A percentile compares a stretch with the other conserved stretches of the same genome.
These are phyloP conservation scores for Clostera curtula DNA, from an alignment of 2,888 invertebrate species.

Conservation along the genomic window DNA sequence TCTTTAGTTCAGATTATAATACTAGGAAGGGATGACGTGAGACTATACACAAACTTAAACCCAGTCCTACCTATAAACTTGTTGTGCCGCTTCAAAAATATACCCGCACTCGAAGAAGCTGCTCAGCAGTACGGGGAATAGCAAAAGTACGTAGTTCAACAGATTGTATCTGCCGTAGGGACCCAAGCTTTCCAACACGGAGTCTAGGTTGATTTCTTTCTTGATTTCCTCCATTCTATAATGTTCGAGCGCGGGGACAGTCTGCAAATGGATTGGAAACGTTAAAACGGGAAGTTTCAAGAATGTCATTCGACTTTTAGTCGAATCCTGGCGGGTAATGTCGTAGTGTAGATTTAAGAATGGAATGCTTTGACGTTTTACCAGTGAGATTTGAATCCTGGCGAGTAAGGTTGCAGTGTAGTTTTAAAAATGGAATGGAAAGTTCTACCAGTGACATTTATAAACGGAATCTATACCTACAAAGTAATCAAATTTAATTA, in stretches of 20 bases:
- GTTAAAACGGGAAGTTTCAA: constrained; percentile 11
- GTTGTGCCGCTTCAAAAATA: constrained; percentile 62
- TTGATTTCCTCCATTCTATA: constrained; percentile 47
- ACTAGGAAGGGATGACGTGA: too few species aligned
- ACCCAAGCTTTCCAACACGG: constrained; percentile 58
- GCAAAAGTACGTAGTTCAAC: constrained; percentile 55
- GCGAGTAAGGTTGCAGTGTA: too few species aligned
- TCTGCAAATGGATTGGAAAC: constrained; percentile 34
- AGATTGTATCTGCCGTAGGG: constrained; percentile 63
- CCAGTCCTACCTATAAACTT: constrained; percentile 45
- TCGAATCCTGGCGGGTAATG: too few species aligned
- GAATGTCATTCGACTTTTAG: not conserved
- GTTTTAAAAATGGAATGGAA: too few species aligned
- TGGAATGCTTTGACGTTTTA: too few species aligned
- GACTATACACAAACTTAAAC: constrained; percentile 5
- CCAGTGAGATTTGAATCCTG: too few species aligned
- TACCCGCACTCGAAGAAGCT: constrained; percentile 65
- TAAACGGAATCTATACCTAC: too few species aligned
- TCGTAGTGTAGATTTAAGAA: too few species aligned
- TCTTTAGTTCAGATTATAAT: too few species aligned
- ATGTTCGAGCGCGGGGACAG: constrained; percentile 10
- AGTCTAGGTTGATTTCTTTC: constrained; percentile 66
- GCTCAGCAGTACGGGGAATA: constrained; percentile 57
- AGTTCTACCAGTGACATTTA: too few species aligned
- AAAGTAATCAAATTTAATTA: too few species aligned